These are phyloP conservation scores for Siniperca undulata DNA, from an alignment of 2,797 vertebrate species.

Conservation along the genomic window DNA sequence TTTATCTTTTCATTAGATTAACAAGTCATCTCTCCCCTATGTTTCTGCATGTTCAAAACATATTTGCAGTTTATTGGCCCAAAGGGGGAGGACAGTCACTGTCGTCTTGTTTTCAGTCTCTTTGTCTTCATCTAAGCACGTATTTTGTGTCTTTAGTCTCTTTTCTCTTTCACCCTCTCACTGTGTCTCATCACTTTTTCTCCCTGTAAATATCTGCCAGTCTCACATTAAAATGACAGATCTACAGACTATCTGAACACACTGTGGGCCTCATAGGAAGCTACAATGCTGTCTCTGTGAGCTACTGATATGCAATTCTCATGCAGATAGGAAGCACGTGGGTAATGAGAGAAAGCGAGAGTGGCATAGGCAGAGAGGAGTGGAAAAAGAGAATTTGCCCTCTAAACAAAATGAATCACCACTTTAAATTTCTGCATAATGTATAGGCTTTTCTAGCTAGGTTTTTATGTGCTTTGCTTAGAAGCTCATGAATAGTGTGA, in stretches of 20 bases:
- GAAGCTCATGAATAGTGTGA: conserved; percentile 75
- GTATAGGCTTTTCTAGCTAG: conserved; percentile 48
- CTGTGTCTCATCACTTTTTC: background rate
- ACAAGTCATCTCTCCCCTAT: background rate
- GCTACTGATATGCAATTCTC: conserved; percentile 71
- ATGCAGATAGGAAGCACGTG: conserved; percentile 66
- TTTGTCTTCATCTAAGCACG: conserved; percentile 17
- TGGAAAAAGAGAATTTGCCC: conserved; percentile 63
- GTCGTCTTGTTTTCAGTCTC: background rate
- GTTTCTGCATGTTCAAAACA: background rate
- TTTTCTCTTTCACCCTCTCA: conserved; percentile 3
- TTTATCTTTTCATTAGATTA: background rate
- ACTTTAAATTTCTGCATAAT: conserved; percentile 69
- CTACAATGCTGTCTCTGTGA: conserved; percentile 54
- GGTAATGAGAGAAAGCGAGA: conserved; percentile 57
- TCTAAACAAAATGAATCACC: conserved; percentile 71
- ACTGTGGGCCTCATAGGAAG: conserved; percentile 52
- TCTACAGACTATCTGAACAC: conserved; percentile 46
- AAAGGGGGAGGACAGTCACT: background rate
- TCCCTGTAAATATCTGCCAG: conserved; percentile 37
- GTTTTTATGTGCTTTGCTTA: conserved; percentile 63
- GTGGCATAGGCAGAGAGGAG: conserved; percentile 25
- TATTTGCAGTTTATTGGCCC: background rate
- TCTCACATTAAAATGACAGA: conserved; percentile 60
- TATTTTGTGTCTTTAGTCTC: conserved; percentile 13